Evolutionary conservation across 2,113 vertebrate species (phyloP).

Genomic region (Cavia aperea): DNA sequence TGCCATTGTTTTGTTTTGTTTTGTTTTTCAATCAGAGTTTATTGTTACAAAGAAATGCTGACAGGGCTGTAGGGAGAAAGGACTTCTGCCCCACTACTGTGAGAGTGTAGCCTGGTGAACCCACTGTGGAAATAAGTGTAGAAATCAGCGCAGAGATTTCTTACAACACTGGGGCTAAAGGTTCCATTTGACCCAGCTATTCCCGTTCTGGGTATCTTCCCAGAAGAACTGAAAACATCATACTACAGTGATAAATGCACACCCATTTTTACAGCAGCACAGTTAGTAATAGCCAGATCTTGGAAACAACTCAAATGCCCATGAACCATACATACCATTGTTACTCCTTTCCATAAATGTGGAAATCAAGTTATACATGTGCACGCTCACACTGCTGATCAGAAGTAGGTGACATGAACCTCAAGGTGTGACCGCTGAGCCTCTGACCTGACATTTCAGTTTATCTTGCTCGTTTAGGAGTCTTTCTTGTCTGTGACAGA

Average conservation of each 20-base stretch:
- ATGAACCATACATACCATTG: rapidly evolving
- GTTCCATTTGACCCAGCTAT: background rate
- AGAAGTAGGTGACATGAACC: rapidly evolving
- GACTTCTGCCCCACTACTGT: background rate
- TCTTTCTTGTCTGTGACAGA: background rate
- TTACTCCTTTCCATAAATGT: too few relatives aligned
- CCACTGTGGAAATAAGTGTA: background rate
- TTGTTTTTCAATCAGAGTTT: background rate
- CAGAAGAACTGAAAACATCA: background rate
- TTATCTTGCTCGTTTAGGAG: rapidly evolving
- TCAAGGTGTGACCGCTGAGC: background rate
- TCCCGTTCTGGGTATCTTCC: background rate
- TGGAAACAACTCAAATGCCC: background rate
- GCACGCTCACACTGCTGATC: too few relatives aligned
- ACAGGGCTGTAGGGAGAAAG: background rate
- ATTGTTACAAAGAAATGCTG: background rate
- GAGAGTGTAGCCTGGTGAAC: background rate
- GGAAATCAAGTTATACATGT: background rate
- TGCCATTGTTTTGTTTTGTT: background rate
- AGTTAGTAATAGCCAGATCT: background rate
- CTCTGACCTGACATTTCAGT: rapidly evolving
- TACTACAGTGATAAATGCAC: background rate
- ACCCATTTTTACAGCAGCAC: too few relatives aligned
- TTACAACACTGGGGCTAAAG: background rate
- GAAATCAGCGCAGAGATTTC: background rate